phyloP scores from a whole-genome alignment of 2,888 invertebrate genomes.

The Maniola hyperantus region DNA sequence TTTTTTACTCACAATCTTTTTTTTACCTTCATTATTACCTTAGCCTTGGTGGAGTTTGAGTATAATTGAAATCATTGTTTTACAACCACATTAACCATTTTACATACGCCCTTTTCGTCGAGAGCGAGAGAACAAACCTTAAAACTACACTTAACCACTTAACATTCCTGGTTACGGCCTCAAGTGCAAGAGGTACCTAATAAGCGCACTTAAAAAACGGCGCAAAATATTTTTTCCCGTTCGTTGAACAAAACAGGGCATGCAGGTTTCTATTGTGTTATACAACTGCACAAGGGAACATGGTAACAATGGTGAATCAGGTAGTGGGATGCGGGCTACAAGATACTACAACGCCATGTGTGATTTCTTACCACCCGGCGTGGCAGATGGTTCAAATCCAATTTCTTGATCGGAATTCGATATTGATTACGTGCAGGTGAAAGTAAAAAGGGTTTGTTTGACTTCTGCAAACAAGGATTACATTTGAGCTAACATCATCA shows the following conservation, averaged over 20 bases:
- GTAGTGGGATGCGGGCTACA: slow-evolving; percentile 72
- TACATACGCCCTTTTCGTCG: slow-evolving; percentile 11
- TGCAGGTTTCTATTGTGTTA: slow-evolving; percentile 65
- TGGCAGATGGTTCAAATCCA: slow-evolving; percentile 58
- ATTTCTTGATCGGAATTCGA: slow-evolving; percentile 44
- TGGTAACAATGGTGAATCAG: slow-evolving; percentile 68
- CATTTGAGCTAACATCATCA: not conserved
- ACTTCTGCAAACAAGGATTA: not conserved
- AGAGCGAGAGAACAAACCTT: slow-evolving; percentile 20
- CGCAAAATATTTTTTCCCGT: slow-evolving; percentile 60
- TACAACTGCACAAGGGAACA: slow-evolving; percentile 49
- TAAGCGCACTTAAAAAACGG: slow-evolving; percentile 56
- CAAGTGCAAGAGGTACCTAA: slow-evolving; percentile 53
- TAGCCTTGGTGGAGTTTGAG: slow-evolving; percentile 10
- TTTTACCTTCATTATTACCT: slow-evolving; percentile 2
- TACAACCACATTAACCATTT: too few relatives aligned
- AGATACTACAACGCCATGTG: slow-evolving; percentile 58
- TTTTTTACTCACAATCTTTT: slow-evolving; percentile 5
- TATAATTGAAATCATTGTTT: slow-evolving; percentile 15
- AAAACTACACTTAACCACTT: slow-evolving; percentile 44
- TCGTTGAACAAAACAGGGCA: slow-evolving; percentile 66
- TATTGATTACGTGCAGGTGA: slow-evolving; percentile 35
- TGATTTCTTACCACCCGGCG: slow-evolving; percentile 62
- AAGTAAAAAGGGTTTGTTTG: slow-evolving; percentile 17
- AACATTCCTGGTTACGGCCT: slow-evolving; percentile 46